Percentiles rank a stretch among this genome's conserved stretches.
These are phyloP conservation scores for Drosophila kikkawai DNA, from an alignment of 1,140 invertebrate genomes.

Conservation along the genomic window DNA sequence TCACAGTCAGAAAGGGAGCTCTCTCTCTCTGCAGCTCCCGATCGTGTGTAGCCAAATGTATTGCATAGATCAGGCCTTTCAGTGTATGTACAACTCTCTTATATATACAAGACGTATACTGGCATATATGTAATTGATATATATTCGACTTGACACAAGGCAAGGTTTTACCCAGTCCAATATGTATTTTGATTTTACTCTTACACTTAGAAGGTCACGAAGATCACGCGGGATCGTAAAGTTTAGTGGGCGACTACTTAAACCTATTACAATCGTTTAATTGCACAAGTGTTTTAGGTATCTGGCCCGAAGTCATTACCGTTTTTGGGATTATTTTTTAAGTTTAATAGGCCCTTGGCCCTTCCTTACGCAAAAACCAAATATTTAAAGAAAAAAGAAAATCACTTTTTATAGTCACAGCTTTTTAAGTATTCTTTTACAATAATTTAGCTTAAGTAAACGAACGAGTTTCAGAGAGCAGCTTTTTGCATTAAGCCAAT, in stretches of 20 bases:
- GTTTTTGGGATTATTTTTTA: constrained; percentile 21
- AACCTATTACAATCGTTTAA: constrained; percentile 15
- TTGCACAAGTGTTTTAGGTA: constrained; percentile 24
- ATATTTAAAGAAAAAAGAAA: constrained; percentile 58
- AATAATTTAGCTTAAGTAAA: constrained; percentile 45
- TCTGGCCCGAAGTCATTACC: neutral
- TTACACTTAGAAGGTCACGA: constrained; percentile 9
- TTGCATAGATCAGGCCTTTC: constrained; percentile 74
- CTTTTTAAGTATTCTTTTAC: constrained; percentile 72
- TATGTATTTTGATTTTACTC: constrained; percentile 22
- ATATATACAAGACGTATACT: constrained; percentile 56
- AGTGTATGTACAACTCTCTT: constrained; percentile 64
- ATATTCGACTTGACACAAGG: constrained; percentile 42
- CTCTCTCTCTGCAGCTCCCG: constrained; percentile 25
- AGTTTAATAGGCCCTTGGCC: constrained; percentile 42
- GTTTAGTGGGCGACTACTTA: constrained; percentile 11
- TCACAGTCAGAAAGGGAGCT: constrained; percentile 58
- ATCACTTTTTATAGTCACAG: constrained; percentile 70
- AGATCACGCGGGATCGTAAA: neutral
- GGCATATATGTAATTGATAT: constrained; percentile 55
- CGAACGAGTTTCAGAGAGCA: constrained; percentile 22
- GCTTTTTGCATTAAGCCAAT: constrained; percentile 44
- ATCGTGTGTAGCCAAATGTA: constrained; percentile 78
- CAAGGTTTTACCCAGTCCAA: constrained; percentile 35
- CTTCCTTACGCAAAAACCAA: constrained; percentile 75